Conservation (phyloP, 2,888 invertebrate genomes). For the Pristionchus arcanus region DNA sequence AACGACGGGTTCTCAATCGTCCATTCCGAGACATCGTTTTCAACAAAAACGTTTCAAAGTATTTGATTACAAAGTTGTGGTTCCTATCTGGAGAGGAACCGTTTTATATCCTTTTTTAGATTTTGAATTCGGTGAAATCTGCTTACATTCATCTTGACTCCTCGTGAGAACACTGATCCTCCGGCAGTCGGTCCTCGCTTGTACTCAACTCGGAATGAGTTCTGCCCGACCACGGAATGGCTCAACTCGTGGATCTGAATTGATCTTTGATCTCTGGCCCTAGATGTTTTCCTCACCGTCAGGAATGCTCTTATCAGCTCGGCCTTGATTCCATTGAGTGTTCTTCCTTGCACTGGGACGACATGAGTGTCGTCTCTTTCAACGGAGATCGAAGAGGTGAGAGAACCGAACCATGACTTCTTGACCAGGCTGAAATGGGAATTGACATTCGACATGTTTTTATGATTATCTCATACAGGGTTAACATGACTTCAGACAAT, state of each 20-base stretch:
- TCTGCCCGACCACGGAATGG: constrained; percentile 97
- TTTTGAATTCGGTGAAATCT: not conserved
- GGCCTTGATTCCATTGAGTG: constrained; percentile 96
- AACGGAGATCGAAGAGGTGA: constrained; percentile 87
- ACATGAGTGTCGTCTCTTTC: constrained; percentile 98
- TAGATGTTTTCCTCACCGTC: constrained; percentile 86
- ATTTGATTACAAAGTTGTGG: too few species aligned
- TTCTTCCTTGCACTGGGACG: constrained; percentile 95
- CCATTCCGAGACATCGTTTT: too few species aligned
- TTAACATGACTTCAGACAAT: too few species aligned
- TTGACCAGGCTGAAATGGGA: constrained; percentile 86
- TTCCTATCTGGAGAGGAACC: too few species aligned
- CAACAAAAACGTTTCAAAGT: too few species aligned
- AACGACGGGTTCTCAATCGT: too few species aligned
- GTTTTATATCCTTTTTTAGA: too few species aligned
- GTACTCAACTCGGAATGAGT: constrained; percentile 98
- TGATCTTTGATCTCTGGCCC: not conserved
- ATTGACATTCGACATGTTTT: too few species aligned
- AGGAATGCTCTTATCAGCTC: constrained; percentile 98
- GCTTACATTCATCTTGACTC: constrained; percentile 78
- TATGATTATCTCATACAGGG: too few species aligned
- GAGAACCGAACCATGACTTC: constrained; percentile 98
- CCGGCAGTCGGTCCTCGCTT: constrained; percentile 86
- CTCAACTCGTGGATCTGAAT: constrained; percentile 93
- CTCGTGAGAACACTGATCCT: constrained; percentile 83